Base-by-base conservation (phyloP, 2,797 vertebrate species). In the Melanotaenia pygmaea region DNA sequence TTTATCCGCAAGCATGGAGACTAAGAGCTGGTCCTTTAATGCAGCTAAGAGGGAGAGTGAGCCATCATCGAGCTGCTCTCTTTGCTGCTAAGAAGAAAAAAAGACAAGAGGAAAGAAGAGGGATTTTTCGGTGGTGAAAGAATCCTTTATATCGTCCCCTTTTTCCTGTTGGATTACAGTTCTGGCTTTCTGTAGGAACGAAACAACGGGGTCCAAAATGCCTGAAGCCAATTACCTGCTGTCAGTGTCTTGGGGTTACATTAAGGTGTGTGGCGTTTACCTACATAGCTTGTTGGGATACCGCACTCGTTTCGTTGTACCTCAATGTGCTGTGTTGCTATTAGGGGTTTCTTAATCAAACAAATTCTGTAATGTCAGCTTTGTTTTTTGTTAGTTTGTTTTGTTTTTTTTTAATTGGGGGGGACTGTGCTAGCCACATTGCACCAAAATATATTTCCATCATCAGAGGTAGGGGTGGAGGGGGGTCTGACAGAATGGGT, bases 201-300 rank as follows among this genome's bases (percentile, higher is more conserved):
- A 87, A 70, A 84, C 90, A 94, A 95, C 95, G 79, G 84, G 88
- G 92, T 96, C 94, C 96, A 98, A 98, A 97, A 99, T 99, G 98
- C 98, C 98, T 92, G 98, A 99, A 95, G 97, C 97, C 82, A 99
- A 99, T 93, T 98, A 98, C 95, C 95, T 99, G 89, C 94, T 99
- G 81, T 98, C 98, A 79, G 97, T 99, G 72, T 99, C 98, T 89
- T 99, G 98, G 98, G 98, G 98, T 94, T 99, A 99, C 81, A 99
- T 99, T 85, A 99, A 99, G 98, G 98, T 99, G 96, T 94, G 97
- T 99, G 90, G 57, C 32, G 54, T 56, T 85, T 75, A 77, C 71
- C 82, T 89, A 86, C 78, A 73, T 90, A 86, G 83, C 72, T 74
- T 30, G 73, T 84, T 22, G 67, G 88, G 84, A 85, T 90, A 50